Conservation (phyloP, 2,888 invertebrate species). For the Asteroscopus sphinx region DNA sequence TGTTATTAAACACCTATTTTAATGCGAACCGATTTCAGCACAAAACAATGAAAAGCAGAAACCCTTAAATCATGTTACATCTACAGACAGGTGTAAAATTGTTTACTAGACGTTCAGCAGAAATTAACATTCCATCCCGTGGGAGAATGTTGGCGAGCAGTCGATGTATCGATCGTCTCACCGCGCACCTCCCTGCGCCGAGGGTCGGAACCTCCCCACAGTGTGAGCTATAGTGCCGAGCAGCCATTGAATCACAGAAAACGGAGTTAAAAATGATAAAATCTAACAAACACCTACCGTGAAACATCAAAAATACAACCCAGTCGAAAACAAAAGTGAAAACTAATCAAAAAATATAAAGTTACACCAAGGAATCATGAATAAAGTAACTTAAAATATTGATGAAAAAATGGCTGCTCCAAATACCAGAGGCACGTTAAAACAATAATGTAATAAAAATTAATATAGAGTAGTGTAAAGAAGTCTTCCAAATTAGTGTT, state of each 20-base stretch:
- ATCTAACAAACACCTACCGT: slow-evolving; percentile 59
- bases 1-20: too few species aligned
- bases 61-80: slow-evolving; percentile 12
- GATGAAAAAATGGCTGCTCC: slow-evolving; percentile 78
- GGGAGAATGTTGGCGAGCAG: slow-evolving; percentile 51
- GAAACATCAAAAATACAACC: slow-evolving; percentile 47
- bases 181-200: slow-evolving; percentile 79
- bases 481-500: slow-evolving; percentile 84
- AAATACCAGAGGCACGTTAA: slow-evolving; percentile 57
- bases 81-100: slow-evolving; percentile 28
- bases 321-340: slow-evolving; percentile 53
- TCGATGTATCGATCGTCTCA: slow-evolving; percentile 77
- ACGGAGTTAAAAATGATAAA: slow-evolving; percentile 73
- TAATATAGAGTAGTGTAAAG: slow-evolving; percentile 75
- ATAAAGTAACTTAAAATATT: slow-evolving; percentile 49
- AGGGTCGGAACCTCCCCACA: slow-evolving; percentile 60
- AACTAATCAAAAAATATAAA: slow-evolving; percentile 34
- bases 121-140: slow-evolving; percentile 49
- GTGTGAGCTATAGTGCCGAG: slow-evolving; percentile 64
- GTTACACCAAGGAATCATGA: slow-evolving; percentile 41
- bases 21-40: too few species aligned
- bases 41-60: neutral
- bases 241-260: slow-evolving; percentile 76
- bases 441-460: slow-evolving; percentile 71
- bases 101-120: slow-evolving; percentile 23